phyloP scores from a whole-genome alignment of 2,888 invertebrate species.

The Metallyticus violacea region DNA sequence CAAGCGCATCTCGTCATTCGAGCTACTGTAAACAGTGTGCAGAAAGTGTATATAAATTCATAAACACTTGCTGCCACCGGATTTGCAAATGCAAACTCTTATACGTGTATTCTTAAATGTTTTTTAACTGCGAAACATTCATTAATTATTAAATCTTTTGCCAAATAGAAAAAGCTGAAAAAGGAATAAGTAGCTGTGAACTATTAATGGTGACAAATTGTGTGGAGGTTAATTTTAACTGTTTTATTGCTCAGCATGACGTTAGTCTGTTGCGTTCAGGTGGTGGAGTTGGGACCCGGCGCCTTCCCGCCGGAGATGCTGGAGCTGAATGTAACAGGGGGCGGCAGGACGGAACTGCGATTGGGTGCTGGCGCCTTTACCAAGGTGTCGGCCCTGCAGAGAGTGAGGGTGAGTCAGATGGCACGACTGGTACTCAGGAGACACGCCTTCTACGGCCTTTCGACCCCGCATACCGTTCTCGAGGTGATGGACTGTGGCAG shows the following conservation, averaged over 20 bases:
- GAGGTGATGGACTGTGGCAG: constrained; percentile 54
- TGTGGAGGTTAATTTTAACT: too few species aligned
- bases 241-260: too few species aligned
- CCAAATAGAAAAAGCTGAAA: neutral
- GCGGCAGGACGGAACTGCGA: constrained; percentile 56
- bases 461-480: constrained; percentile 57
- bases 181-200: too few species aligned
- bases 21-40: too few species aligned
- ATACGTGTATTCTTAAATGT: too few species aligned
- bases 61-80: too few species aligned
- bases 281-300: constrained; percentile 46
- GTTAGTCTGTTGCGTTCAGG: too few species aligned
- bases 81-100: too few species aligned
- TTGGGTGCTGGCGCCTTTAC: constrained; percentile 58
- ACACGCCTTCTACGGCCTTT: constrained; percentile 59
- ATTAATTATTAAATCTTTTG: too few species aligned
- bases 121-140: too few species aligned
- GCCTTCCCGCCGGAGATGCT: constrained; percentile 58
- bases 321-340: constrained; percentile 53
- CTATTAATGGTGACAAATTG: neutral
- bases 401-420: constrained; percentile 55
- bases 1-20: too few species aligned
- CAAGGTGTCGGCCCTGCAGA: constrained; percentile 52
- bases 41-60: too few species aligned
- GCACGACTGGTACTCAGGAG: constrained; percentile 55